phyloP scores from a whole-genome alignment of 2,113 vertebrate species.

The Scomber colias region DNA sequence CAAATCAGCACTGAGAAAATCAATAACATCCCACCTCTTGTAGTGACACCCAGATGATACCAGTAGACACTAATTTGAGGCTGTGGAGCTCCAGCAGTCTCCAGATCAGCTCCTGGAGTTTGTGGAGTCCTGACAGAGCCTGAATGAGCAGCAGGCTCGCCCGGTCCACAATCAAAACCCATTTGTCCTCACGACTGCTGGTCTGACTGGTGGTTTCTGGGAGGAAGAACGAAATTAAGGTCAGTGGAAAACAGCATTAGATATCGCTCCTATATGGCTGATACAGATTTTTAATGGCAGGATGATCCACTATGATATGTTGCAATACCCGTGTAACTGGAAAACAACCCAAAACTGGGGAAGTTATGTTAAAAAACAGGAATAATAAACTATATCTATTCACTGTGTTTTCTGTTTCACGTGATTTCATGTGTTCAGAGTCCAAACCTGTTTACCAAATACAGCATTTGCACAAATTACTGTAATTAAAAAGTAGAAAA shows the following conservation, averaged over 20 bases:
- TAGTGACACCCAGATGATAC: slow-evolving; percentile 84
- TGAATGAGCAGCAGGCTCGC: slow-evolving; percentile 79
- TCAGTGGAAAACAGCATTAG: neutral
- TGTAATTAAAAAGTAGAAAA: too few species aligned
- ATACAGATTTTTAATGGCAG: neutral
- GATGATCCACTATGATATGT: too few species aligned
- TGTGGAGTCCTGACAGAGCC: slow-evolving; percentile 66
- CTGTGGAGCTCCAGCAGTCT: slow-evolving; percentile 85
- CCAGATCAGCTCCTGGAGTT: slow-evolving; percentile 81
- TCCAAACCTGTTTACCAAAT: too few species aligned
- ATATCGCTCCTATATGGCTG: neutral
- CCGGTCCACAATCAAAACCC: slow-evolving; percentile 78
- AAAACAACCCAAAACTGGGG: neutral
- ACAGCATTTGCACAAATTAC: too few species aligned
- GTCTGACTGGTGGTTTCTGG: slow-evolving; percentile 36
- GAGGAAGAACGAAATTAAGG: neutral
- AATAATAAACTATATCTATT: neutral
- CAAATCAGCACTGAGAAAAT: neutral
- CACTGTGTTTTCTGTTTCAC: too few species aligned
- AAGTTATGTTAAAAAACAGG: neutral
- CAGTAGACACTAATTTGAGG: slow-evolving; percentile 80
- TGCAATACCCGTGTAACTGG: neutral
- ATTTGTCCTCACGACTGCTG: slow-evolving; percentile 68
- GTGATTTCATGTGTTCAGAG: too few species aligned
- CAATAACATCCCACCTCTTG: slow-evolving; percentile 77